Evolutionary conservation across 1,140 invertebrate species (phyloP).

Genomic region (Solenopsis fugax): DNA sequence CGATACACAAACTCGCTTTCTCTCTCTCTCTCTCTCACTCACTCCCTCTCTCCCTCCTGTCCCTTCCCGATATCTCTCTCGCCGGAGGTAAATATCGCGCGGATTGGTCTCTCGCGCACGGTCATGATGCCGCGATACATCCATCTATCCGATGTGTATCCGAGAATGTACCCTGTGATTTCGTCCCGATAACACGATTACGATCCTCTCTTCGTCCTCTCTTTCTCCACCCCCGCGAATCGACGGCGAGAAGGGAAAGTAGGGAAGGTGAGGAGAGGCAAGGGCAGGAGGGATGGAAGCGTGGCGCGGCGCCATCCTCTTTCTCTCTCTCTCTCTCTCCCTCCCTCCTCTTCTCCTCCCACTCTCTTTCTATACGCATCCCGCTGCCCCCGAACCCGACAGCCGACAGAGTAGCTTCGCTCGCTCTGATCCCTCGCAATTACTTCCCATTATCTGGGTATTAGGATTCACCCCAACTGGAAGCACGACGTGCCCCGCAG

Average conservation of each 20-base stretch:
- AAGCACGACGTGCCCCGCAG: constrained; percentile 82
- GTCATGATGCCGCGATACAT: constrained; percentile 24
- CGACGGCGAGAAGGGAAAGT: constrained; percentile 48
- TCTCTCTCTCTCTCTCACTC: background rate
- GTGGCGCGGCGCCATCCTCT: constrained; percentile 67
- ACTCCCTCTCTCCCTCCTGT: background rate
- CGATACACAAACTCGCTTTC: background rate
- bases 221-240: constrained; percentile 67
- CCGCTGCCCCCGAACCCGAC: constrained; percentile 60
- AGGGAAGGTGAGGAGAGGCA: constrained; percentile 8
- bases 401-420: constrained; percentile 80
- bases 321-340: constrained; percentile 49
- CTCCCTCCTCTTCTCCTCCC: constrained; percentile 43
- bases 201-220: constrained; percentile 75
- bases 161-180: constrained; percentile 85
- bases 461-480: constrained; percentile 86
- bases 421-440: constrained; percentile 86
- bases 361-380: constrained; percentile 38
- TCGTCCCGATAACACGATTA: constrained; percentile 85
- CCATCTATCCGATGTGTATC: constrained; percentile 76
- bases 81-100: constrained; percentile 21
- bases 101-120: constrained; percentile 23
- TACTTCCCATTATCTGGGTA: constrained; percentile 87
- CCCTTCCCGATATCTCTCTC: background rate
- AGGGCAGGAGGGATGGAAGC: constrained; percentile 54